Percentiles rank a stretch among this genome's conserved stretches.
Conservation (phyloP, 2,797 vertebrate species). For the Siniperca undulata region DNA sequence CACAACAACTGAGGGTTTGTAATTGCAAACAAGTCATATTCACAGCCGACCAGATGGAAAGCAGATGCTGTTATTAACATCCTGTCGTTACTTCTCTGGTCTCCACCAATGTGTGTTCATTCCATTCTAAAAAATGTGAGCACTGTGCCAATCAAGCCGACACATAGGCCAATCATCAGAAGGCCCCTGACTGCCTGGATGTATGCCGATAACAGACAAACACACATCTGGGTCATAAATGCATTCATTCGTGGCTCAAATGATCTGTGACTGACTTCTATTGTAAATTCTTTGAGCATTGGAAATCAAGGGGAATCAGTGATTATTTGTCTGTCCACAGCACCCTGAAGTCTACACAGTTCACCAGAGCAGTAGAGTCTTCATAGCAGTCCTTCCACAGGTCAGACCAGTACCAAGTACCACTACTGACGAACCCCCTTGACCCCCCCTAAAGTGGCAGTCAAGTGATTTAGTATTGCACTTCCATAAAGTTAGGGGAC, state of each 20-base stretch:
- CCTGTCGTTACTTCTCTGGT: slow-evolving; percentile 83
- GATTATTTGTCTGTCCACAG: slow-evolving; percentile 22
- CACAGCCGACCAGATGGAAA: slow-evolving; percentile 50
- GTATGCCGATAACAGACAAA: slow-evolving; percentile 45
- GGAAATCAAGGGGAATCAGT: background rate
- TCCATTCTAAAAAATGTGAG: slow-evolving; percentile 77
- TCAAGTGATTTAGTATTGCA: background rate
- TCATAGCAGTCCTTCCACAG: slow-evolving; percentile 90
- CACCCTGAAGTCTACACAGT: slow-evolving; percentile 45
- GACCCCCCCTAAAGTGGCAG: slow-evolving; percentile 6
- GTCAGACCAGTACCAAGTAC: slow-evolving; percentile 90
- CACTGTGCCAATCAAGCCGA: slow-evolving; percentile 68
- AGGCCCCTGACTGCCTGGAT: slow-evolving; percentile 74
- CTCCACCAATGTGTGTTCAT: slow-evolving; percentile 79
- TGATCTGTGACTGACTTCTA: background rate
- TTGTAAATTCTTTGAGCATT: background rate
- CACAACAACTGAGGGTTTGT: background rate
- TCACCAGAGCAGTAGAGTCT: slow-evolving; percentile 42
- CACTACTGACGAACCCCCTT: slow-evolving; percentile 77
- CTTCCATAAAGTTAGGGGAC: background rate
- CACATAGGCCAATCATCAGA: slow-evolving; percentile 68
- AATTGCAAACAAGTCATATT: slow-evolving; percentile 14
- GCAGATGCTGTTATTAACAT: slow-evolving; percentile 54
- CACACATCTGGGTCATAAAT: background rate
- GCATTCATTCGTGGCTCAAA: background rate